These are phyloP conservation scores for Neoarius graeffei DNA, from an alignment of 2,113 vertebrate species.

Conservation along the genomic window DNA sequence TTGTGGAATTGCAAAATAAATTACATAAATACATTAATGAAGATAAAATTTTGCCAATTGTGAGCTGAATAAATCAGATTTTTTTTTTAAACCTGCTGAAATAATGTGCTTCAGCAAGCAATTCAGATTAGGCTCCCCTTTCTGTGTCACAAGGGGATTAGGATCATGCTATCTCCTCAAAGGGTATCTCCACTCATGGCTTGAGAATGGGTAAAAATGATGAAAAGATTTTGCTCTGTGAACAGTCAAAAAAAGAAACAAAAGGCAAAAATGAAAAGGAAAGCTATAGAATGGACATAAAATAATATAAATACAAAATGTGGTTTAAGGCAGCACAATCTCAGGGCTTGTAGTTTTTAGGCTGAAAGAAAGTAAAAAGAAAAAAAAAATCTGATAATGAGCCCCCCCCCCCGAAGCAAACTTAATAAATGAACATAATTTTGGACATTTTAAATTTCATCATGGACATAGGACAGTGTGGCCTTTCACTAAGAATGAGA, in stretches of 20 bases:
- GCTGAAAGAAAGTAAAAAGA: not conserved
- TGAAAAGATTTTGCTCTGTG: not conserved
- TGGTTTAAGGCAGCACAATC: not conserved
- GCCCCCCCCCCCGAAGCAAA: not conserved
- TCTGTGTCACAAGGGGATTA: no score
- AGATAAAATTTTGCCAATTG: not conserved
- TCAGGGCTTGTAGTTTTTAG: not conserved
- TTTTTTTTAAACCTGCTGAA: no score
- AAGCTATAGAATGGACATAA: not conserved
- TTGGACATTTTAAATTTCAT: slow-evolving; percentile 7
- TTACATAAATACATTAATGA: not conserved
- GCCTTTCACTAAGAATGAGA: slow-evolving; percentile 57
- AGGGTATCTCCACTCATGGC: no score
- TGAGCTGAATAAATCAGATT: not conserved
- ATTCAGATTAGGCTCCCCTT: no score
- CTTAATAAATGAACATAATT: slow-evolving; percentile 32
- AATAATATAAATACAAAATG: not conserved
- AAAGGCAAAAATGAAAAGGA: not conserved
- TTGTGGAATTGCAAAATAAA: not conserved
- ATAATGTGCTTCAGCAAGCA: no score
- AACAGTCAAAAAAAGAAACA: not conserved
- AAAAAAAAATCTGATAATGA: not conserved
- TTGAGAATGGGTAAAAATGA: not conserved
- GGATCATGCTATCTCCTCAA: no score
- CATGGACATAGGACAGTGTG: slow-evolving; percentile 42